Percentiles rank a stretch among this genome's conserved stretches.
These are phyloP conservation scores for Myodes glareolus DNA, from an alignment of 2,113 vertebrate species.

Conservation along the genomic window DNA sequence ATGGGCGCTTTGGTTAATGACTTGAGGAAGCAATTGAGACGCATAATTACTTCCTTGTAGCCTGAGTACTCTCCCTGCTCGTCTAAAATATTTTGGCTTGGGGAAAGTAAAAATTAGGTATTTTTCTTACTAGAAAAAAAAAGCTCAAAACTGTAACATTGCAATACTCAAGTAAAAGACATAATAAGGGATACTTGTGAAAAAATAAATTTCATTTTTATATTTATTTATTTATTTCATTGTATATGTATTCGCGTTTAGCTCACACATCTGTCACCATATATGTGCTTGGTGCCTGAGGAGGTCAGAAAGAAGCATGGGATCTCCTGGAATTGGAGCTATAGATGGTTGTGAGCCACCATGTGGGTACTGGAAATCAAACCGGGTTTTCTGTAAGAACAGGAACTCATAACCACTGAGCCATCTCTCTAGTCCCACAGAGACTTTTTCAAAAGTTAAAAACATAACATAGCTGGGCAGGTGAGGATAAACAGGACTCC, in stretches of 20 bases:
- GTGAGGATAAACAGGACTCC: not conserved
- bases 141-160: constrained; percentile 31
- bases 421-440: not conserved
- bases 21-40: constrained; percentile 46
- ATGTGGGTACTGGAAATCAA: not conserved
- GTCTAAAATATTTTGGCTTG: constrained; percentile 58
- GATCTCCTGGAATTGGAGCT: not conserved
- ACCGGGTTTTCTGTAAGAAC: not conserved
- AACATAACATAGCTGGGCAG: not conserved
- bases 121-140: constrained; percentile 53
- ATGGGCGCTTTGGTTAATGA: constrained; percentile 39
- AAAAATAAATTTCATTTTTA: not conserved
- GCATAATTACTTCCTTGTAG: constrained; percentile 6
- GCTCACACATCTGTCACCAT: not conserved
- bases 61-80: not conserved
- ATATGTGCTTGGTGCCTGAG: no score
- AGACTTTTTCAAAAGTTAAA: not conserved
- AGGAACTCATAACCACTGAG: not conserved
- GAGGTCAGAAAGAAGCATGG: not conserved
- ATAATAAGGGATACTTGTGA: not conserved
- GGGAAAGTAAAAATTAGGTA: constrained; percentile 40
- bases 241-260: not conserved
- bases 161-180: constrained; percentile 18
- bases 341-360: not conserved
- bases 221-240: constrained; percentile 14